Evolutionary conservation across 2,113 vertebrate species (phyloP).

Genomic region (Pachycephala philippinensis): DNA sequence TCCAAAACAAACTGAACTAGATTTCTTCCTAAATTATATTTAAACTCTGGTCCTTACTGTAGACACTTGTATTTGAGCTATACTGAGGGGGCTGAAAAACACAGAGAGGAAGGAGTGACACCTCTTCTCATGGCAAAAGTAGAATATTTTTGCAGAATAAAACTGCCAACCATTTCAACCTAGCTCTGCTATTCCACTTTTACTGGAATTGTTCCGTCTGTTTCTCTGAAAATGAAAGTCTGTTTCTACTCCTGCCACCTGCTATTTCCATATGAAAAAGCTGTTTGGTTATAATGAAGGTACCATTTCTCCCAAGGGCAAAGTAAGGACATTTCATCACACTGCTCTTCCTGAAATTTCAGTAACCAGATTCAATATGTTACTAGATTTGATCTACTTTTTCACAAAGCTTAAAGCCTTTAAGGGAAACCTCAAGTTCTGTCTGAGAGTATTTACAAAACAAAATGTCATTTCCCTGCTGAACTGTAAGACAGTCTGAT

Average conservation of each 20-base stretch:
- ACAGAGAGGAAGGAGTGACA: background rate
- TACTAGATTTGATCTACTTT: background rate
- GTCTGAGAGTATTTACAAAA: constrained; percentile 3
- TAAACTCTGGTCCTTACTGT: background rate
- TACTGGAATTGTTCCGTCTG: constrained; percentile 37
- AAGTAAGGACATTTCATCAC: constrained; percentile 32
- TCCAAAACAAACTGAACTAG: background rate
- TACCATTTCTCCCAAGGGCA: constrained; percentile 11
- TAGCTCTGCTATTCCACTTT: constrained; percentile 1
- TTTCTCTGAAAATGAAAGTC: constrained; percentile 43
- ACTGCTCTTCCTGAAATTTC: background rate
- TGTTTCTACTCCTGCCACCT: constrained; percentile 49
- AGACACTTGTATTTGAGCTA: background rate
- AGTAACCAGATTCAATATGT: background rate
- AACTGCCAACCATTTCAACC: background rate
- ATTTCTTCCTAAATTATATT: background rate
- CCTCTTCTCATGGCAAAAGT: background rate
- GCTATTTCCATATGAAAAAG: constrained; percentile 47
- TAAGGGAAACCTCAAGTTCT: background rate
- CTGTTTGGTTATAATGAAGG: constrained; percentile 1
- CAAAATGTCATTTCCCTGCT: background rate
- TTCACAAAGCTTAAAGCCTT: background rate
- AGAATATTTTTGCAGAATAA: background rate
- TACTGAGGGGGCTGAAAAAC: background rate
- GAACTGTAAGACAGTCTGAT: background rate